Percentiles rank a stretch among this genome's conserved stretches.
These are phyloP conservation scores for Amiota mariae DNA, from an alignment of 2,888 invertebrate species.

Conservation along the genomic window DNA sequence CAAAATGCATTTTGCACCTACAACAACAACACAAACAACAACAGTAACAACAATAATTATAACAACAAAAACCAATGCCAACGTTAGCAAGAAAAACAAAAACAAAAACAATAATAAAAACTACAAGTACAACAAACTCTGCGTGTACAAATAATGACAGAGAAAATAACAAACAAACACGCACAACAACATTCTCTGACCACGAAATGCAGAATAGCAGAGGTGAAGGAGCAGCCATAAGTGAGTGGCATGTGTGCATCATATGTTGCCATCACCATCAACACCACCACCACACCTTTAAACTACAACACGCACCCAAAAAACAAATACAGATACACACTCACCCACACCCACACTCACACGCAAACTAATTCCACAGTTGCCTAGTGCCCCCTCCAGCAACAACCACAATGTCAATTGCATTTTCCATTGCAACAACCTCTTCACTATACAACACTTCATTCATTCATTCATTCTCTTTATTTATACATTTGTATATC, in stretches of 20 bases:
- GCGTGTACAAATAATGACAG: constrained; percentile 59
- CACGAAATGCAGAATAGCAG: too few relatives aligned
- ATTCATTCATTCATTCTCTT: too few relatives aligned
- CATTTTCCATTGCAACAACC: too few relatives aligned
- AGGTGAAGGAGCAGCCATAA: too few relatives aligned
- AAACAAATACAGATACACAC: background rate
- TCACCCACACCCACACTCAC: too few relatives aligned
- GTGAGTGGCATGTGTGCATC: too few relatives aligned
- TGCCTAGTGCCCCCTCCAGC: too few relatives aligned
- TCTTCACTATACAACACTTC: too few relatives aligned
- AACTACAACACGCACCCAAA: background rate
- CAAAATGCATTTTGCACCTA: constrained; percentile 65
- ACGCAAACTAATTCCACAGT: background rate
- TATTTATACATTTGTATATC: too few relatives aligned
- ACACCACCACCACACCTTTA: too few relatives aligned
- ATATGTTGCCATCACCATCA: too few relatives aligned
- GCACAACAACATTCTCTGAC: background rate
- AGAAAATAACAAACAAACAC: constrained; percentile 58
- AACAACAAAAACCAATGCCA: constrained; percentile 36
- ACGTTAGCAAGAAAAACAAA: constrained; percentile 33
- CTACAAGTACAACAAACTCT: constrained; percentile 3
- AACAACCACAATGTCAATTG: too few relatives aligned
- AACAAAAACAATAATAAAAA: background rate
- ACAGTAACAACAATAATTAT: constrained; percentile 14
- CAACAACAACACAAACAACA: constrained; percentile 31